Percentiles rank a stretch among this genome's conserved stretches.
Conservation (phyloP, 2,113 vertebrate species). For the Clarias magur region DNA sequence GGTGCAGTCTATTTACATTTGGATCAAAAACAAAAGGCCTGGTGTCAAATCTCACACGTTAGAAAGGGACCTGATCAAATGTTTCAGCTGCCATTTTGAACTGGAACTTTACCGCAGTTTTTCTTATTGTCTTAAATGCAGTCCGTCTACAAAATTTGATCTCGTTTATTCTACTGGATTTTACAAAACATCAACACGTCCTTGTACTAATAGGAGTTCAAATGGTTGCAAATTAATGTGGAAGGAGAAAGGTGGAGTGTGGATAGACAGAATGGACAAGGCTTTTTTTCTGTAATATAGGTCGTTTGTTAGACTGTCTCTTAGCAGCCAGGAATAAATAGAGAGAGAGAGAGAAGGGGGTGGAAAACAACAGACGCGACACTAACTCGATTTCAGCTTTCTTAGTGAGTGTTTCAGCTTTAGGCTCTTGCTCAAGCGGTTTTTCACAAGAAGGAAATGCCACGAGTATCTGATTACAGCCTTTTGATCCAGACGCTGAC, state of each 20-base stretch:
- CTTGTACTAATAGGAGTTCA: background rate
- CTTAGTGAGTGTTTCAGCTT: conserved; percentile 16
- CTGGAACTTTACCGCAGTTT: background rate
- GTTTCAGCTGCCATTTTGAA: conserved; percentile 9
- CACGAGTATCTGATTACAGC: conserved; percentile 34
- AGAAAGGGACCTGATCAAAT: background rate
- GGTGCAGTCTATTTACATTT: too few species aligned
- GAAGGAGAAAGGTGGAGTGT: background rate
- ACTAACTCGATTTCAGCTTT: conserved; percentile 31
- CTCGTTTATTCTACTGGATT: background rate
- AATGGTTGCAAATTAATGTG: background rate
- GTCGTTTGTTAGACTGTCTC: conserved; percentile 40
- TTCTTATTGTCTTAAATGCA: background rate
- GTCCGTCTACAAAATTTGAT: background rate
- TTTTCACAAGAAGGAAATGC: conserved; percentile 22
- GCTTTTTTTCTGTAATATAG: background rate
- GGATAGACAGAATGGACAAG: conserved; percentile 6
- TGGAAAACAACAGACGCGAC: conserved; percentile 12
- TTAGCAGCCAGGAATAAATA: conserved; percentile 42
- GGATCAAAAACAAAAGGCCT: too few species aligned
- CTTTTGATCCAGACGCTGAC: conserved; percentile 24
- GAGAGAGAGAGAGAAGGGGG: background rate
- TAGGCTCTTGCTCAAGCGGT: background rate
- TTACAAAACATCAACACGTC: background rate
- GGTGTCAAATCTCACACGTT: too few species aligned